Evolutionary conservation across 1,140 invertebrate species (phyloP).

Genomic region (Scaptomyza hsui): DNA sequence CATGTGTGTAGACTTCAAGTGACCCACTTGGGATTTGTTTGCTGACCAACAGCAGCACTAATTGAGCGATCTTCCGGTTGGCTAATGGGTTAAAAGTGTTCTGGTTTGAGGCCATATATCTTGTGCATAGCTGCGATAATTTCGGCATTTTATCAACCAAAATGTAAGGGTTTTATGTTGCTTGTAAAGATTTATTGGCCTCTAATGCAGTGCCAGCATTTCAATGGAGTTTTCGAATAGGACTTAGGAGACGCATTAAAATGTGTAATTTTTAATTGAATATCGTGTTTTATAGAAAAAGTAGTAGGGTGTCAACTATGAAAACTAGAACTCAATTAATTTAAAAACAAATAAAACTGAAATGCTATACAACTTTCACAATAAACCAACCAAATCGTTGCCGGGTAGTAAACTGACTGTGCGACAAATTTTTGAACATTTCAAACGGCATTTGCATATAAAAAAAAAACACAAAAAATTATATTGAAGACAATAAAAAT

Average conservation of each 20-base stretch:
- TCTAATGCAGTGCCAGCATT: slow-evolving; percentile 44
- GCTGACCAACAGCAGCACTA: slow-evolving; percentile 60
- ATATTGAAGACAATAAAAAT: slow-evolving; percentile 81
- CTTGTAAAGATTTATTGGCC: slow-evolving; percentile 60
- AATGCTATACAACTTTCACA: background rate
- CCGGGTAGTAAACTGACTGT: background rate
- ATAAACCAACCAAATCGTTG: background rate
- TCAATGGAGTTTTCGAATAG: slow-evolving; percentile 4
- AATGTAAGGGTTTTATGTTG: slow-evolving; percentile 64
- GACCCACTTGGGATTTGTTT: slow-evolving; percentile 70
- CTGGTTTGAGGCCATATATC: slow-evolving; percentile 53
- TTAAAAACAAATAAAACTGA: background rate
- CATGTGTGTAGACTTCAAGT: slow-evolving; percentile 40
- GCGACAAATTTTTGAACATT: slow-evolving; percentile 49
- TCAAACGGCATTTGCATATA: slow-evolving; percentile 59
- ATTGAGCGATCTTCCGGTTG: slow-evolving; percentile 79
- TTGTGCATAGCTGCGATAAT: slow-evolving; percentile 62
- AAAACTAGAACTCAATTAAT: too few species aligned
- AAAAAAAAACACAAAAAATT: slow-evolving; percentile 44
- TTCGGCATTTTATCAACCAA: slow-evolving; percentile 79
- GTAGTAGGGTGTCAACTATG: background rate
- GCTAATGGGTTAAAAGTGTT: slow-evolving; percentile 78
- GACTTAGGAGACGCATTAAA: slow-evolving; percentile 21
- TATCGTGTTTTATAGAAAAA: slow-evolving; percentile 8
- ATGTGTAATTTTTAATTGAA: background rate